Evolutionary conservation across 2,113 vertebrate genomes (phyloP), one percentile per base, ranked within the genome.

Genomic region (Hemibagrus wyckioides): DNA sequence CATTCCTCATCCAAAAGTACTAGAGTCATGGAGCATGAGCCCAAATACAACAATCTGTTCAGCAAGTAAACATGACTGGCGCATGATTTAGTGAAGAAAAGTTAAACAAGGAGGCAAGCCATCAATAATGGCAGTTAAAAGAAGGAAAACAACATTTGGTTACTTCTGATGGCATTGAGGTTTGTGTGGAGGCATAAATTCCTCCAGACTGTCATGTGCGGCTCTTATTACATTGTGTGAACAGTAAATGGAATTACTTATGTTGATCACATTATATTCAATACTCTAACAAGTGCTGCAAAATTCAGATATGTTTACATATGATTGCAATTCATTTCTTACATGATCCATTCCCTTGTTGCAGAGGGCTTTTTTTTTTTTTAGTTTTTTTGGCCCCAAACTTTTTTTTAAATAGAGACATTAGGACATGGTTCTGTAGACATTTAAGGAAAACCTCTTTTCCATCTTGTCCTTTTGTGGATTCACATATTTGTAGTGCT

Each of bases 101-200:
- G 88, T 91, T 91, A 92, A 93, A 93, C 91, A 92, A 90, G 63
- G 59, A 89, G 89, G 89, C 91, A 89, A 93, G 93, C 90, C 92
- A 92, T 87, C 88, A 92, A 85, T 91, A 89, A 75, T 88, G 80
- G 91, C 92, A 94, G 93, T 94, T 94, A 93, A 89, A 92, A 93
- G 81, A 84, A 92, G 90, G 80, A 87, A 94, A 92, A 92, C 90
- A 92, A 92, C 89, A 91, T 92, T 92, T 90, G 92, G 92, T 93
- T 91, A 21, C 90, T 89, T 88, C 91, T 93, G 91, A 93, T 93
- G 93, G 87, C 85, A 85, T 65, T 94, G 94, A 93, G 92, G 94
- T 94, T 93, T 85, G 87, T 93, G 89, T 90, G 83, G 67, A 81
- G 88, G 87, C 91, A 88, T 61, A 80, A 65, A 87, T 82, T 85